Conservation (phyloP, 2,888 invertebrate genomes). For the Sinohyriopsis cumingii region DNA sequence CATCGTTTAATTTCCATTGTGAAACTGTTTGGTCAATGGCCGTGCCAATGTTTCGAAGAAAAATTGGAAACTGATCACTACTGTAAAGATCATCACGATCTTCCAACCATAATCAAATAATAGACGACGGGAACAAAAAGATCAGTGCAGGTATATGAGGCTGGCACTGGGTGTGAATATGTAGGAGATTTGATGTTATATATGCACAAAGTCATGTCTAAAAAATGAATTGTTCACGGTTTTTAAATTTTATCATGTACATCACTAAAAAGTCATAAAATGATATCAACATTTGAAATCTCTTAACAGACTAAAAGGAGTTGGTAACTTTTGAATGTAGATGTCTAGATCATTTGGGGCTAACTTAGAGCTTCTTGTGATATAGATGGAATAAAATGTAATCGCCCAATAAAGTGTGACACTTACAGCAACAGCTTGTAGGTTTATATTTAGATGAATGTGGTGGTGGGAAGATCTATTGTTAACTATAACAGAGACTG, state of each 20-base stretch:
- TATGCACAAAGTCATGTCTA: constrained; percentile 1
- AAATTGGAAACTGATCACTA: constrained; percentile 13
- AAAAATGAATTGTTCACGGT: background rate
- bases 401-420: background rate
- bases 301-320: constrained; percentile 1
- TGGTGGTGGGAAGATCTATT: background rate
- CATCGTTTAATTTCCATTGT: constrained; percentile 6
- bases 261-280: background rate
- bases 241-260: background rate
- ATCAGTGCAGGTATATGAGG: constrained; percentile 6
- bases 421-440: constrained; percentile 6
- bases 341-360: background rate
- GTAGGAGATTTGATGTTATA: constrained; percentile 4
- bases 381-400: constrained; percentile 5
- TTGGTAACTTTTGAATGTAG: background rate
- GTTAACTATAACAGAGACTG: too few species aligned
- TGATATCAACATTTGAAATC: constrained; percentile 7
- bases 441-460: background rate
- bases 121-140: constrained; percentile 4
- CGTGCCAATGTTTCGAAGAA: background rate
- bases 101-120: background rate
- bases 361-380: background rate
- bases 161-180: constrained; percentile 5
- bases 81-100: constrained; percentile 9
- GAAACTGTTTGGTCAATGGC: background rate